Percentiles rank a stretch among this genome's conserved stretches.
Conservation (phyloP, 2,888 invertebrate genomes). For the Mythimna loreyi region DNA sequence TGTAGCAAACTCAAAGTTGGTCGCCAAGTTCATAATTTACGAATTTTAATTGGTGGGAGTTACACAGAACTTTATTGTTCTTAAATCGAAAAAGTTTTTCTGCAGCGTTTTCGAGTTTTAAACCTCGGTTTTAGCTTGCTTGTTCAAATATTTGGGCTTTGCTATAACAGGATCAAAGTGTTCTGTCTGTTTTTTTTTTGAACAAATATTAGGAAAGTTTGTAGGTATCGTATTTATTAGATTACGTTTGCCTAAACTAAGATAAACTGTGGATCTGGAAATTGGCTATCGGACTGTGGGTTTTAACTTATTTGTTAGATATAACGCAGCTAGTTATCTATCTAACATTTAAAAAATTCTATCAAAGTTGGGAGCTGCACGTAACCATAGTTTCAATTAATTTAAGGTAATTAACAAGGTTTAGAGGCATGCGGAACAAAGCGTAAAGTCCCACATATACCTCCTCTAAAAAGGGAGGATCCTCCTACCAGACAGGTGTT, state of each 20-base stretch:
- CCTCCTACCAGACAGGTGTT: no score
- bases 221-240: not conserved
- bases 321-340: no score
- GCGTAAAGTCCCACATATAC: no score
- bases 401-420: no score
- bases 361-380: no score
- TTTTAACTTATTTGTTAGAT: not conserved
- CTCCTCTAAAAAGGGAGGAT: no score
- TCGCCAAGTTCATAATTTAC: slow-evolving; percentile 31
- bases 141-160: slow-evolving; percentile 21
- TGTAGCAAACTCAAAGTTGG: slow-evolving; percentile 5
- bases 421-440: no score
- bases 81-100: slow-evolving; percentile 68
- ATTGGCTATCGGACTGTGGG: not conserved
- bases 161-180: slow-evolving; percentile 3
- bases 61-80: slow-evolving; percentile 35
- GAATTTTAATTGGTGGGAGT: slow-evolving; percentile 57
- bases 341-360: no score
- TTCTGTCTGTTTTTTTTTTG: slow-evolving; percentile 1
- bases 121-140: slow-evolving; percentile 1
- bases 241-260: not conserved
- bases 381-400: no score
- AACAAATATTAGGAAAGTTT: not conserved
- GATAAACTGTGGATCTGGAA: not conserved
- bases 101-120: slow-evolving; percentile 11